These are phyloP conservation scores for Chelidonichthys spinosus DNA, from an alignment of 2,797 vertebrate species.

Conservation along the genomic window DNA sequence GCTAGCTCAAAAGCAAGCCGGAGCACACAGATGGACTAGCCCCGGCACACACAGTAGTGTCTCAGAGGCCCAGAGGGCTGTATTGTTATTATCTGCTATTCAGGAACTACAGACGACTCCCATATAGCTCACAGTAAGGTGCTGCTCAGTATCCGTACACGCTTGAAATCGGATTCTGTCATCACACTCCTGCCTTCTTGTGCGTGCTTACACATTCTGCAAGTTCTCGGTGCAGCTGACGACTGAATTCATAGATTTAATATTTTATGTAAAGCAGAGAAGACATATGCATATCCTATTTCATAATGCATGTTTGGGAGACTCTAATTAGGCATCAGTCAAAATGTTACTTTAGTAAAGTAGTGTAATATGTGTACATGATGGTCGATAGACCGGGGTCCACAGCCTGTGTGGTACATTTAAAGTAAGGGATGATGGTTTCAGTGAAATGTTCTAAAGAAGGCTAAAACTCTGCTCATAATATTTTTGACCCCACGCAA, in stretches of 20 bases:
- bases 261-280: neutral
- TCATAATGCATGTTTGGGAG: neutral
- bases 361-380: neutral
- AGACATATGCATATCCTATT: neutral
- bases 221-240: neutral
- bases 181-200: slow-evolving; percentile 15
- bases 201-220: neutral
- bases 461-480: too few relatives aligned
- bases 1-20: slow-evolving; percentile 47
- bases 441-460: neutral
- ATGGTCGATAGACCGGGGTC: neutral
- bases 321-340: neutral
- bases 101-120: slow-evolving; percentile 53
- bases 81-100: slow-evolving; percentile 67
- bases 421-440: neutral
- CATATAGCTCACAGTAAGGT: slow-evolving; percentile 39
- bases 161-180: slow-evolving; percentile 7
- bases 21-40: slow-evolving; percentile 60
- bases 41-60: slow-evolving; percentile 46
- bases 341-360: neutral
- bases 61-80: slow-evolving; percentile 60
- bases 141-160: slow-evolving; percentile 16
- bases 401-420: neutral
- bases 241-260: neutral
- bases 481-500: neutral